Evolutionary conservation across 2,797 vertebrate genomes (phyloP).

Genomic region (Eutrigla gurnardus): DNA sequence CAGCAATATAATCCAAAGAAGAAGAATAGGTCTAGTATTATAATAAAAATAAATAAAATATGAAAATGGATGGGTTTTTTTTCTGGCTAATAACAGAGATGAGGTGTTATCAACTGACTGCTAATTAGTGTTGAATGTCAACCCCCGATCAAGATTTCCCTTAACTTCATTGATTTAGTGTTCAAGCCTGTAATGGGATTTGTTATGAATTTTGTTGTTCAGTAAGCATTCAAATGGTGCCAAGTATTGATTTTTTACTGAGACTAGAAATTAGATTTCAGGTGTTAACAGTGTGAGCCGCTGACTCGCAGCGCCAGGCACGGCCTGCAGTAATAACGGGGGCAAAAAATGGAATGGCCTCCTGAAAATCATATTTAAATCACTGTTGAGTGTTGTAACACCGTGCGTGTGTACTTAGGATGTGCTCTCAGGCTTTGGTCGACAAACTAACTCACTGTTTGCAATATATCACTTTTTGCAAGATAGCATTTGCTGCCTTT

Average conservation of each 20-base stretch:
- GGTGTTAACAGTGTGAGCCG: constrained; percentile 65
- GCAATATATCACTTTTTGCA: constrained; percentile 18
- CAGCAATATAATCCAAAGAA: not conserved
- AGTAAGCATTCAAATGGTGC: constrained; percentile 71
- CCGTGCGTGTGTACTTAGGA: not conserved
- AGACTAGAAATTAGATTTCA: constrained; percentile 75
- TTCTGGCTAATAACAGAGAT: not conserved
- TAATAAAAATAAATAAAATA: not conserved
- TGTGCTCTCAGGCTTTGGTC: not conserved
- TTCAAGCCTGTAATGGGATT: constrained; percentile 73
- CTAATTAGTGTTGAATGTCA: constrained; percentile 22
- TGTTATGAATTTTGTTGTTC: constrained; percentile 73
- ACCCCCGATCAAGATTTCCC: constrained; percentile 51
- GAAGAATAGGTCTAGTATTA: not conserved
- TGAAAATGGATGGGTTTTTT: not conserved
- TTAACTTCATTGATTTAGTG: constrained; percentile 72
- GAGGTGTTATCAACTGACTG: constrained; percentile 3
- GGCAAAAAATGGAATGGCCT: constrained; percentile 8
- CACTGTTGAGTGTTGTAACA: constrained; percentile 16
- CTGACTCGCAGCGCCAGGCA: constrained; percentile 38
- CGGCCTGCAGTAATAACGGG: constrained; percentile 25
- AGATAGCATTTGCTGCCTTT: constrained; percentile 16
- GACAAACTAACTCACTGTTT: not conserved
- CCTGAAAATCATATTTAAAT: constrained; percentile 31
- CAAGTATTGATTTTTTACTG: constrained; percentile 78